Evolutionary conservation across 2,888 invertebrate species (phyloP).

Genomic region (Metacarcinus magister): DNA sequence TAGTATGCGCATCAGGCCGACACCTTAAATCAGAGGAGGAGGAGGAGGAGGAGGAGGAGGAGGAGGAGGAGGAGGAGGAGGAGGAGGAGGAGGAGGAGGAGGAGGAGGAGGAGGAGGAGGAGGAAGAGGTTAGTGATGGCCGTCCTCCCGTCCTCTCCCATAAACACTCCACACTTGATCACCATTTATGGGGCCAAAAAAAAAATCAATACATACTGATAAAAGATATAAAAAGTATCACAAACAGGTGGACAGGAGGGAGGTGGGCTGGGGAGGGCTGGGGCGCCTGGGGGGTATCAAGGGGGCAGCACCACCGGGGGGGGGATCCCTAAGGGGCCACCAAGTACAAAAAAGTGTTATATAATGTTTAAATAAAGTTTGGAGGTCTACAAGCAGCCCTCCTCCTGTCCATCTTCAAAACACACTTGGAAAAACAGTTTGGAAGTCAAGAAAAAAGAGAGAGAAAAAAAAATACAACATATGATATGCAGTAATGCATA

Average conservation of each 20-base stretch:
- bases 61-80: background rate
- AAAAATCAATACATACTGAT: background rate
- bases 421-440: too few relatives aligned
- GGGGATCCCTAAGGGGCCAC: background rate
- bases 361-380: too few relatives aligned
- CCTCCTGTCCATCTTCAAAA: too few relatives aligned
- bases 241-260: background rate
- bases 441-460: background rate
- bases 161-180: background rate
- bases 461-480: background rate
- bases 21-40: background rate
- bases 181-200: background rate
- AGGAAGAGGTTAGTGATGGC: too few relatives aligned
- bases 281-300: background rate
- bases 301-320: background rate
- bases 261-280: background rate
- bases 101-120: background rate
- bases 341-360: background rate
- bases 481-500: background rate
- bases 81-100: background rate
- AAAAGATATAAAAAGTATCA: constrained; percentile 20
- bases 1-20: background rate
- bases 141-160: background rate
- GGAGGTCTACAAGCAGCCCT: too few relatives aligned
- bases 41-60: background rate